These are phyloP conservation scores for Lates calcarifer DNA, from an alignment of 2,113 vertebrate species.

Conservation along the genomic window DNA sequence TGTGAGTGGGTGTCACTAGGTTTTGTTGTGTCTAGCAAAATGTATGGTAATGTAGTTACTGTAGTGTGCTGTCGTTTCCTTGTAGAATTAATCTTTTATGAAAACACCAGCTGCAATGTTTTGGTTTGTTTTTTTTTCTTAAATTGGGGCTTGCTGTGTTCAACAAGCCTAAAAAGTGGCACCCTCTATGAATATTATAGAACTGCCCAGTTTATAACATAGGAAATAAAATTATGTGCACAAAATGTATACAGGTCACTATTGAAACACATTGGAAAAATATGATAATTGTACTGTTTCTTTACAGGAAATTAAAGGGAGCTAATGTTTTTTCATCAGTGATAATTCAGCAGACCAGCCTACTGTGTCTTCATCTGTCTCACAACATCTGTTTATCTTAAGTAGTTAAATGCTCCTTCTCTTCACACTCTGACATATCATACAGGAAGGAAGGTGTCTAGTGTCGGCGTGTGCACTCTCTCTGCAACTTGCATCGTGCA, in stretches of 20 bases:
- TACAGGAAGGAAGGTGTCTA: constrained; percentile 42
- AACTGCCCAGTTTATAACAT: background rate
- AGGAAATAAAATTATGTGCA: background rate
- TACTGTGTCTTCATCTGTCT: background rate
- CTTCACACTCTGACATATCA: constrained; percentile 32
- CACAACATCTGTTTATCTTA: constrained; percentile 29
- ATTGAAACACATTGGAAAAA: background rate
- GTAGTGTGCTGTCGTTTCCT: background rate
- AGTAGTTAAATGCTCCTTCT: background rate
- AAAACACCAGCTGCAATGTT: constrained; percentile 40
- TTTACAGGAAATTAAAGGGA: background rate
- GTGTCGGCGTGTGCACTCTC: constrained; percentile 21
- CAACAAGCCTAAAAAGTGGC: background rate
- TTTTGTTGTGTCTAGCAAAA: constrained; percentile 63
- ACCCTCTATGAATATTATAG: background rate
- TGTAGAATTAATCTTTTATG: constrained; percentile 11
- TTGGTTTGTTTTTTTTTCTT: background rate
- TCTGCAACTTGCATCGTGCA: constrained; percentile 18
- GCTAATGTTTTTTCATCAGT: background rate
- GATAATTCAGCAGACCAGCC: background rate
- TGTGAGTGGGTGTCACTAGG: constrained; percentile 45
- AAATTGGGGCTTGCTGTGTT: background rate
- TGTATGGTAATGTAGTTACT: constrained; percentile 42
- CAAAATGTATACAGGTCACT: background rate
- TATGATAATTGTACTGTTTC: background rate